A percentile compares a stretch with the other conserved stretches of the same genome.
Evolutionary conservation across 1,140 invertebrate species (phyloP).

Genomic region (Ceratitis capitata): DNA sequence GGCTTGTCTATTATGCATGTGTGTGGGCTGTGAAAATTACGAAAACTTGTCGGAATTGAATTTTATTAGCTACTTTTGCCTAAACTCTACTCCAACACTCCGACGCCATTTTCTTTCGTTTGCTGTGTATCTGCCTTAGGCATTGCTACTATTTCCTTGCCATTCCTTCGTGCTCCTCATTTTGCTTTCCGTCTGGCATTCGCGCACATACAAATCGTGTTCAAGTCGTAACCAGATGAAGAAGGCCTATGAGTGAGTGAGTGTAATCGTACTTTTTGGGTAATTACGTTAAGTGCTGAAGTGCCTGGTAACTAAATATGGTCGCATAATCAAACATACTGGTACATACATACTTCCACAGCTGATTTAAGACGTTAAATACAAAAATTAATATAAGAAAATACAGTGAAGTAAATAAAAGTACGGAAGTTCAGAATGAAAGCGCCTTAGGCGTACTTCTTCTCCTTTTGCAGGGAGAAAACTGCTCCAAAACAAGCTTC

Average conservation of each 20-base stretch:
- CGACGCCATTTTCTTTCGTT: neutral
- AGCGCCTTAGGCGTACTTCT: no score
- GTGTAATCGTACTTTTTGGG: neutral
- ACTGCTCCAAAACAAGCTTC: no score
- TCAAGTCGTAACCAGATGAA: neutral
- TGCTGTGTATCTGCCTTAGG: neutral
- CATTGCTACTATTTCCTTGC: no score
- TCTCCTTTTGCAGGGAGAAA: no score
- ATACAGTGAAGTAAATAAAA: no score
- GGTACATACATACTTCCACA: neutral
- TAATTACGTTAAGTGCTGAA: constrained; percentile 28
- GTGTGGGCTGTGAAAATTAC: neutral
- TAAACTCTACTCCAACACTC: neutral
- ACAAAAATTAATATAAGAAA: neutral
- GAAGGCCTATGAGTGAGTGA: neutral
- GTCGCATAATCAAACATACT: neutral
- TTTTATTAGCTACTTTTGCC: constrained; percentile 27
- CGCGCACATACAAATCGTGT: neutral
- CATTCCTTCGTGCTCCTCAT: no score
- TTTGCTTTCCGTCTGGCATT: neutral
- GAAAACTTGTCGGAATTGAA: constrained; percentile 14
- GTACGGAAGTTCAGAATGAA: no score
- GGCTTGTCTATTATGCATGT: neutral
- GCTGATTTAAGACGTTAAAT: neutral
- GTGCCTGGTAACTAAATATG: constrained; percentile 29